These are phyloP conservation scores for Eufriesea mexicana DNA, from an alignment of 1,140 invertebrate genomes.

Conservation along the genomic window DNA sequence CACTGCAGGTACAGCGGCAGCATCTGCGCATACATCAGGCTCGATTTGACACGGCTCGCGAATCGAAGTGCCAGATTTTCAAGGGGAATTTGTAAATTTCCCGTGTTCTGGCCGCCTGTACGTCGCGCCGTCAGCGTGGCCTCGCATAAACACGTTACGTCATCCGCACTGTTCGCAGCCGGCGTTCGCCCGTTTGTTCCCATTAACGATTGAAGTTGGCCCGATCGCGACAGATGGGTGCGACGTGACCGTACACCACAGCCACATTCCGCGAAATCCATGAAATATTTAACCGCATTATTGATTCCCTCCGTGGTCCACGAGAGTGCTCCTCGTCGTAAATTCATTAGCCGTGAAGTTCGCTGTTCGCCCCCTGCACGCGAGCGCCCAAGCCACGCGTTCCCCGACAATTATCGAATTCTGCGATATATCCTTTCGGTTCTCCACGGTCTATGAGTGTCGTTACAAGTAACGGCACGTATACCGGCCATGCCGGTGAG, in stretches of 20 bases:
- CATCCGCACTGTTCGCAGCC: conserved; percentile 69
- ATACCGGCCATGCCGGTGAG: neutral
- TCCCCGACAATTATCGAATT: conserved; percentile 68
- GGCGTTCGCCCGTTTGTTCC: conserved; percentile 71
- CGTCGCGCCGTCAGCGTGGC: conserved; percentile 50
- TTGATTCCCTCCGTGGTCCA: conserved; percentile 75
- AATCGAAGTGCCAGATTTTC: conserved; percentile 70
- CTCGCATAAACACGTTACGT: conserved; percentile 72
- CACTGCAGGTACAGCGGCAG: conserved; percentile 67
- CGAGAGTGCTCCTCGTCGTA: conserved; percentile 72
- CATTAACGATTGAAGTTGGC: conserved; percentile 79
- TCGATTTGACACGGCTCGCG: conserved; percentile 60
- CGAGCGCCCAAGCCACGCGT: conserved; percentile 52
- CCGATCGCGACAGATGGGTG: conserved; percentile 77
- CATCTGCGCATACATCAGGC: conserved; percentile 71
- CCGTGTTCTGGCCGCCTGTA: conserved; percentile 59
- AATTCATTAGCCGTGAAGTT: conserved; percentile 74
- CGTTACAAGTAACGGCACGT: conserved; percentile 52
- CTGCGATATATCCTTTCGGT: conserved; percentile 59
- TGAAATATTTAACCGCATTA: conserved; percentile 80
- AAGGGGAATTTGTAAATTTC: conserved; percentile 75
- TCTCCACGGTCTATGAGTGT: conserved; percentile 39
- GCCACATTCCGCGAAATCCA: conserved; percentile 77
- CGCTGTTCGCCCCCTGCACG: conserved; percentile 53
- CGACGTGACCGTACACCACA: conserved; percentile 75